Evolutionary conservation across 53 echinoderm and acorn worm genomes (phyloP).

Genomic region (Zoroaster sp.): DNA sequence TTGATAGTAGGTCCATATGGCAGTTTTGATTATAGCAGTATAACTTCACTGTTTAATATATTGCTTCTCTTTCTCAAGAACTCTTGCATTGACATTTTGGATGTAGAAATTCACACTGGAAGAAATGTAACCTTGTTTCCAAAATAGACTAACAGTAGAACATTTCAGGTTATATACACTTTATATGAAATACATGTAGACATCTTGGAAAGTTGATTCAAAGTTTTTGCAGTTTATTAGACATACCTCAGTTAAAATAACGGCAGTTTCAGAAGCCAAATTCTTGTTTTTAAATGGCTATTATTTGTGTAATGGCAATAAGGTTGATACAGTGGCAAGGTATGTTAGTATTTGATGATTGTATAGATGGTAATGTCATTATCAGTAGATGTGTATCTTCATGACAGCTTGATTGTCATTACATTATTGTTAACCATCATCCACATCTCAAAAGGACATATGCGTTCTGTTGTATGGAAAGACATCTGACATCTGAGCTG

Average conservation of each 20-base stretch:
- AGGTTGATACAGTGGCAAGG: not conserved
- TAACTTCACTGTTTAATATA: no score
- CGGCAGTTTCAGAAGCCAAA: not conserved
- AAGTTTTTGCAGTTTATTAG: constrained; percentile 2
- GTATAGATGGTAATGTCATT: no score
- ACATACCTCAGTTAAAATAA: constrained; percentile 19
- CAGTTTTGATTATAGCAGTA: no score
- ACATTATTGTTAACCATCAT: no score
- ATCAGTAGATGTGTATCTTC: no score
- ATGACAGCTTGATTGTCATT: no score
- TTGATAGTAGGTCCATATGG: no score
- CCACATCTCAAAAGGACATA: no score
- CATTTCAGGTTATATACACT: not conserved
- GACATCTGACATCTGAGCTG: no score
- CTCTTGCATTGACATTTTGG: not conserved
- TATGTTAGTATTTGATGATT: not conserved
- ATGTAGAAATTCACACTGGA: not conserved
- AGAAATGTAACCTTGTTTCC: no score
- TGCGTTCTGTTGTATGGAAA: no score
- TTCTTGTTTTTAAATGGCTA: not conserved
- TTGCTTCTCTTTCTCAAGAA: no score
- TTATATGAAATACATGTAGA: not conserved
- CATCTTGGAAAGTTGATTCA: constrained; percentile 26
- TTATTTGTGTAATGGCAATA: constrained; percentile 37
- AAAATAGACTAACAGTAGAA: not conserved